Evolutionary conservation across 2,888 invertebrate genomes (phyloP).

Genomic region (Agriopis leucophaearia): DNA sequence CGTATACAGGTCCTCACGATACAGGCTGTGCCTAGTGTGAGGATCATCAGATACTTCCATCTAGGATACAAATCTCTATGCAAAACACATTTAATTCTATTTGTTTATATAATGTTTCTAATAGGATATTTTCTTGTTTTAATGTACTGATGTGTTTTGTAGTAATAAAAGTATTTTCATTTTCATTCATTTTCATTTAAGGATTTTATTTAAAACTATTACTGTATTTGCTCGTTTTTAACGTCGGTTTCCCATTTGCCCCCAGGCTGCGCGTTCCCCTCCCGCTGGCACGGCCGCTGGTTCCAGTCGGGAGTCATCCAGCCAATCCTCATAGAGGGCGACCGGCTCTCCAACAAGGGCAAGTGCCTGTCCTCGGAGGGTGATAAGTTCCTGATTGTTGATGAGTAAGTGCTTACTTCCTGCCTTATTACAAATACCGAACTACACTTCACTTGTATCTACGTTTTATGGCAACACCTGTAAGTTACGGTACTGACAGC

Average conservation of each 20-base stretch:
- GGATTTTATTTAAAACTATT: too few species aligned
- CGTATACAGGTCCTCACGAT: too few species aligned
- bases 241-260: constrained; percentile 42
- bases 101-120: too few species aligned
- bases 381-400: constrained; percentile 95
- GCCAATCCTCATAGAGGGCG: constrained; percentile 93
- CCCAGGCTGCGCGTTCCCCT: constrained; percentile 93
- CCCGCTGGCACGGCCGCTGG: constrained; percentile 95
- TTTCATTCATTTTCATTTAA: too few species aligned
- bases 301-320: constrained; percentile 96
- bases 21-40: too few species aligned
- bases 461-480: not conserved
- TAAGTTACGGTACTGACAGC: not conserved
- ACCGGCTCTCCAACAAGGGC: constrained; percentile 94
- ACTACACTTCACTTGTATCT: not conserved
- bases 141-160: too few species aligned
- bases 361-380: constrained; percentile 94
- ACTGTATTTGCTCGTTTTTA: not conserved
- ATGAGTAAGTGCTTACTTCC: constrained; percentile 90
- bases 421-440: not conserved
- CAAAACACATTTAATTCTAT: too few species aligned
- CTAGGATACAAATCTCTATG: too few species aligned
- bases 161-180: too few species aligned
- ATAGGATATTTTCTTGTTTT: too few species aligned
- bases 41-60: too few species aligned